These are phyloP conservation scores for Andrena trimmerana DNA, from an alignment of 2,888 invertebrate genomes.

Conservation along the genomic window DNA sequence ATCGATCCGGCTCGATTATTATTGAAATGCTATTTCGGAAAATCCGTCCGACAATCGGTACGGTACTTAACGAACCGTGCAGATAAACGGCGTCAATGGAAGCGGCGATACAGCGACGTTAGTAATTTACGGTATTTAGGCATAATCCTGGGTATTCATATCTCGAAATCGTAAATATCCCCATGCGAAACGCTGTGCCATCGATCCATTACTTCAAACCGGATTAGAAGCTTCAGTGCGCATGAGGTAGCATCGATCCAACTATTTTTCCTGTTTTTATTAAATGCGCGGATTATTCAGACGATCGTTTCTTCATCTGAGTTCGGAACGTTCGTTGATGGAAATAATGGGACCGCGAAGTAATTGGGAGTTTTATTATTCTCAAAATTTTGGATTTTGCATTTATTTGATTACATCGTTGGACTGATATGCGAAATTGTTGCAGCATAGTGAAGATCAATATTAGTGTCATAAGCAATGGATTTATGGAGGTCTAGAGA, in stretches of 20 bases:
- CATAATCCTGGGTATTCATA: conserved; percentile 37
- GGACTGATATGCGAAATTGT: too few relatives aligned
- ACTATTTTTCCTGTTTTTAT: background rate
- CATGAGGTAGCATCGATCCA: conserved; percentile 9
- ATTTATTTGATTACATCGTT: too few relatives aligned
- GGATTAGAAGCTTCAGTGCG: conserved; percentile 5
- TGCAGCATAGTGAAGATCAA: too few relatives aligned
- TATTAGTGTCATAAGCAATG: too few relatives aligned
- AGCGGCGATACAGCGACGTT: conserved; percentile 8
- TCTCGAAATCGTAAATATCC: conserved; percentile 43
- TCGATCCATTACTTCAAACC: conserved; percentile 13
- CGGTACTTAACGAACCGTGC: conserved; percentile 2
- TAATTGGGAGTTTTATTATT: too few relatives aligned
- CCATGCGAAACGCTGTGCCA: background rate
- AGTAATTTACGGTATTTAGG: conserved; percentile 45
- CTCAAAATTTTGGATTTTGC: too few relatives aligned
- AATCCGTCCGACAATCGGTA: conserved; percentile 32
- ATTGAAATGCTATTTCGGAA: conserved; percentile 37
- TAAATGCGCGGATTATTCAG: background rate
- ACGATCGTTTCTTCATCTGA: too few relatives aligned
- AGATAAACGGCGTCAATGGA: conserved; percentile 28
- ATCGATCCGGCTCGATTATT: conserved; percentile 25
- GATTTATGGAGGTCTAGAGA: background rate
- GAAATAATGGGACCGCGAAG: too few relatives aligned
- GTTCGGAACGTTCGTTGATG: too few relatives aligned